A percentile compares a stretch with the other conserved stretches of the same genome.
These are phyloP conservation scores for Tachysurus fulvidraco DNA, from an alignment of 2,113 vertebrate species.

Conservation along the genomic window DNA sequence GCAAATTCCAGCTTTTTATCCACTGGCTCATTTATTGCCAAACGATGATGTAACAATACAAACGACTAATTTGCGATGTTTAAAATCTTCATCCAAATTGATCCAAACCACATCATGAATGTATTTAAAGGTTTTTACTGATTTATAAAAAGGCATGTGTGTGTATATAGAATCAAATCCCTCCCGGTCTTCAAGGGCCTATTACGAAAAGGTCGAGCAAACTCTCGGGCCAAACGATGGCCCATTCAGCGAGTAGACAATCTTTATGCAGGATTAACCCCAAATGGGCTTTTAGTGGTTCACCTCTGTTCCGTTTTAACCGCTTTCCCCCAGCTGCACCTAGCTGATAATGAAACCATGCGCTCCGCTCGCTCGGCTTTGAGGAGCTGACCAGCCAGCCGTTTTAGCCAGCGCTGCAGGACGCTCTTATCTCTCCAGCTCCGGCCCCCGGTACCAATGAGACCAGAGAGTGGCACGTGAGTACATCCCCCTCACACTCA, in stretches of 20 bases:
- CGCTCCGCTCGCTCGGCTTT: constrained; percentile 34
- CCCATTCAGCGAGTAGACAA: constrained; percentile 45
- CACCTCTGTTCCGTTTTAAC: constrained; percentile 51
- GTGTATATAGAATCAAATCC: neutral
- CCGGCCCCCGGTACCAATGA: constrained; percentile 30
- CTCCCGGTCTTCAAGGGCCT: neutral
- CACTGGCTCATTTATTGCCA: no score
- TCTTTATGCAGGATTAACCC: constrained; percentile 57
- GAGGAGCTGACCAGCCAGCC: constrained; percentile 42
- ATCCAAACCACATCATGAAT: neutral
- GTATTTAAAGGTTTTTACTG: neutral
- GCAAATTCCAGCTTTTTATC: no score
- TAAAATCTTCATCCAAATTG: neutral
- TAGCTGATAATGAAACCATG: constrained; percentile 53
- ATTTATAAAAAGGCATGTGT: neutral
- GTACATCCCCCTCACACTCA: neutral
- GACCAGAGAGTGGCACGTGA: constrained; percentile 4
- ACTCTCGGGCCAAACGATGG: constrained; percentile 32
- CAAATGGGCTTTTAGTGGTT: constrained; percentile 46
- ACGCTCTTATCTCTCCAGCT: constrained; percentile 42
- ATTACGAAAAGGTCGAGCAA: constrained; percentile 42
- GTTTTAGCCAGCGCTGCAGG: constrained; percentile 44
- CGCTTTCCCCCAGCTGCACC: constrained; percentile 47
- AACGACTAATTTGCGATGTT: neutral
- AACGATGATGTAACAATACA: neutral